Evolutionary conservation across 1,140 invertebrate genomes (phyloP).

Genomic region (Apolygus lucorum): DNA sequence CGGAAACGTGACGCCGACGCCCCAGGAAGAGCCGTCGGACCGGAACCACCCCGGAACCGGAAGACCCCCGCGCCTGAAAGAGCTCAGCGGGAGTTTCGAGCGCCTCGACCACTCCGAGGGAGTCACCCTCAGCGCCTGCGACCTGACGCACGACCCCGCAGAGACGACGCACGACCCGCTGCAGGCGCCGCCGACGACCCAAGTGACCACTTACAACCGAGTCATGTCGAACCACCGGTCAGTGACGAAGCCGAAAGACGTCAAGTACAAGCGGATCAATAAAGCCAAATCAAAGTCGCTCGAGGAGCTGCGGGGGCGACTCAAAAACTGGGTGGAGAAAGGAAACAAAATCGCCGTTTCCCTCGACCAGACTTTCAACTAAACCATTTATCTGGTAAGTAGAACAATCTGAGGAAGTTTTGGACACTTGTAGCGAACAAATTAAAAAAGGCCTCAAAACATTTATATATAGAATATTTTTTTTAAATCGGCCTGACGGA

Average conservation of each 20-base stretch:
- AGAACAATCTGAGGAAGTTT: no score
- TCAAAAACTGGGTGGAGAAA: constrained; percentile 76
- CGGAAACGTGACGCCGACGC: constrained; percentile 33
- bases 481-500: no score
- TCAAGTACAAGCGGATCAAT: constrained; percentile 82
- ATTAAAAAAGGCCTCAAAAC: no score
- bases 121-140: constrained; percentile 27
- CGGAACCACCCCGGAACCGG: constrained; percentile 2
- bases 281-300: constrained; percentile 82
- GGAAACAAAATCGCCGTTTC: constrained; percentile 53
- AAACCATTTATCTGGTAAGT: no score
- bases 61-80: constrained; percentile 35
- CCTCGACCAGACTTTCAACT: constrained; percentile 44
- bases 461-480: no score
- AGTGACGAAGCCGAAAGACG: constrained; percentile 81
- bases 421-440: no score
- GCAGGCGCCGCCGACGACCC: constrained; percentile 37
- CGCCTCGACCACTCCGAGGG: constrained; percentile 40
- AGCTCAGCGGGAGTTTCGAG: constrained; percentile 43
- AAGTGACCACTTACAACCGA: constrained; percentile 70
- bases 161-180: constrained; percentile 37
- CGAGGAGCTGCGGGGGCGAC: constrained; percentile 67
- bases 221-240: constrained; percentile 83
- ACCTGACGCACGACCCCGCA: constrained; percentile 37
- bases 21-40: constrained; percentile 22